These are phyloP conservation scores for Thalassaphorura encarpata DNA, from an alignment of 1,140 invertebrate species.

Conservation along the genomic window DNA sequence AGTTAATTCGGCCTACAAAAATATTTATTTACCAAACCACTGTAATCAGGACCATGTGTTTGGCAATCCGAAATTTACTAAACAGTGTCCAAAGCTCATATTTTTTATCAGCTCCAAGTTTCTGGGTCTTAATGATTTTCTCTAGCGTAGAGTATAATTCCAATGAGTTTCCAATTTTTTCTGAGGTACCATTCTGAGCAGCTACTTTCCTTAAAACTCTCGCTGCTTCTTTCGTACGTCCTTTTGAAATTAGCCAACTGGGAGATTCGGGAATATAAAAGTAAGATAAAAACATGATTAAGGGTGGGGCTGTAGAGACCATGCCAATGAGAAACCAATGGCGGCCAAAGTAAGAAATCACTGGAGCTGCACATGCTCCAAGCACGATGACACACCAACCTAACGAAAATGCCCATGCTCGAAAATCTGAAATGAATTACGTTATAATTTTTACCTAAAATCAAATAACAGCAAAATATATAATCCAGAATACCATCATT, in stretches of 20 bases:
- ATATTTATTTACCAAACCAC: slow-evolving; percentile 14
- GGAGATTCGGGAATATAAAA: slow-evolving; percentile 41
- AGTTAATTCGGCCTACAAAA: neutral
- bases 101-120: slow-evolving; percentile 34
- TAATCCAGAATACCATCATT: slow-evolving; percentile 5
- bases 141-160: neutral
- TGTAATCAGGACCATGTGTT: slow-evolving; percentile 1
- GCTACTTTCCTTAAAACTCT: slow-evolving; percentile 32
- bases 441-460: neutral
- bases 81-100: slow-evolving; percentile 12
- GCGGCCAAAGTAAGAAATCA: slow-evolving; percentile 1
- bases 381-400: slow-evolving; percentile 10
- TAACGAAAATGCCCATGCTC: slow-evolving; percentile 16
- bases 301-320: slow-evolving; percentile 4
- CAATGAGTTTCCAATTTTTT: neutral
- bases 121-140: neutral
- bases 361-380: slow-evolving; percentile 12
- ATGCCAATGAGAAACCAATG: slow-evolving; percentile 23
- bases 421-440: slow-evolving; percentile 11
- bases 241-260: slow-evolving; percentile 41
- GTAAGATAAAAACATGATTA: slow-evolving; percentile 23
- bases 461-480: neutral
- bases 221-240: slow-evolving; percentile 42
- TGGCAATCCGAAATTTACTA: neutral
- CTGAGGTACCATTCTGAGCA: slow-evolving; percentile 6